Evolutionary conservation across 2,113 vertebrate species (phyloP).

Genomic region (Petrocephalus zakoni): DNA sequence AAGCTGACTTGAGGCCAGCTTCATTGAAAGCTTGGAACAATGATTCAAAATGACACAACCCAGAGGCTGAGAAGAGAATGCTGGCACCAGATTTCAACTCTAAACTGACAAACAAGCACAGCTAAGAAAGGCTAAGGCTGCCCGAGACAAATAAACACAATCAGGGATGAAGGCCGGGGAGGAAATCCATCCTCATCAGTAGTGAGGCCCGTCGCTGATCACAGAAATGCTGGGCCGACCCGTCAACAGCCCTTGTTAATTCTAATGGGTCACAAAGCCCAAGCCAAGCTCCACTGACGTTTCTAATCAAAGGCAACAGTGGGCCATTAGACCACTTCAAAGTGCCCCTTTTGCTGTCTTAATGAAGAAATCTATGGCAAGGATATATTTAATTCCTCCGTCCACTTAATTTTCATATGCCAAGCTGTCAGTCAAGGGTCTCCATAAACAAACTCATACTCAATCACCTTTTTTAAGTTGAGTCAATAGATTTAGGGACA

Average conservation of each 20-base stretch:
- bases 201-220: conserved; percentile 29
- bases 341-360: conserved; percentile 51
- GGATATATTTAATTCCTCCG: conserved; percentile 54
- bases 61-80: not conserved
- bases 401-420: conserved; percentile 40
- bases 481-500: conserved; percentile 43
- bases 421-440: conserved; percentile 47
- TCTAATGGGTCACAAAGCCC: conserved; percentile 61
- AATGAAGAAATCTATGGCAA: conserved; percentile 40
- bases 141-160: conserved; percentile 50
- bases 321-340: conserved; percentile 55
- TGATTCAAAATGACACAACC: conserved; percentile 11
- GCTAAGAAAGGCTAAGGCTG: conserved; percentile 11
- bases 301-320: conserved; percentile 59
- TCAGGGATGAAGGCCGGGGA: conserved; percentile 43
- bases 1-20: not conserved
- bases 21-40: conserved; percentile 9
- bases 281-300: conserved; percentile 52
- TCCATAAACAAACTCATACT: conserved; percentile 53
- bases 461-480: conserved; percentile 48
- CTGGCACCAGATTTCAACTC: not conserved
- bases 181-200: conserved; percentile 9
- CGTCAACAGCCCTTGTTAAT: conserved; percentile 57
- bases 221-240: conserved; percentile 42
- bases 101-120: conserved; percentile 9